Percentiles rank a stretch among this genome's conserved stretches.
Evolutionary conservation across 1,140 invertebrate genomes (phyloP).

Genomic region (Alviniconcha marisindica): DNA sequence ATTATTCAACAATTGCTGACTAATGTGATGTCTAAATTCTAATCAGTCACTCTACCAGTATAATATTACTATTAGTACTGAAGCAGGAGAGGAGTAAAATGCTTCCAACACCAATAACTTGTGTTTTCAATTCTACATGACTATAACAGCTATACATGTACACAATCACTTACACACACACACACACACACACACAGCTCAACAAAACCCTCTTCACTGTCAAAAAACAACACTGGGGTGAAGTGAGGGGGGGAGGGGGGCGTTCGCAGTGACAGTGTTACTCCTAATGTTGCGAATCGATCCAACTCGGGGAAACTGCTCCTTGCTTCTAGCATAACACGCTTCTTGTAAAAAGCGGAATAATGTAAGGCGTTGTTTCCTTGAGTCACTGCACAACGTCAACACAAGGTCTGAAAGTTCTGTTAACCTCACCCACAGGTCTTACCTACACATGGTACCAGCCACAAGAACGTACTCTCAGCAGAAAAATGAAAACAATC

Average conservation of each 20-base stretch:
- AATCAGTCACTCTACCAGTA: too few relatives aligned
- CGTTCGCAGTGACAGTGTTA: slow-evolving; percentile 11
- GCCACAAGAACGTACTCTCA: background rate
- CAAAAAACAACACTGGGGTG: too few relatives aligned
- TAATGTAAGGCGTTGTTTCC: slow-evolving; percentile 5
- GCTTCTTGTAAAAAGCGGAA: background rate
- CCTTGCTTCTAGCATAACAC: background rate
- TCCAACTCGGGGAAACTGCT: background rate
- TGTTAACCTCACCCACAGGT: background rate
- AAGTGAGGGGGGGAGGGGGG: slow-evolving; percentile 13
- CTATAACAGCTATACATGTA: too few relatives aligned
- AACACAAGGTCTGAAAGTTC: background rate
- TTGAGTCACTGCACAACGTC: background rate
- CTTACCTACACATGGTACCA: background rate
- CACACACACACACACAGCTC: background rate
- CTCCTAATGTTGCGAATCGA: slow-evolving; percentile 18
- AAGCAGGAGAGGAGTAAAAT: background rate
- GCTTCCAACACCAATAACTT: too few relatives aligned
- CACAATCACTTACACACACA: background rate
- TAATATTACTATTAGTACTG: too few relatives aligned
- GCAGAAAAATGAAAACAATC: background rate
- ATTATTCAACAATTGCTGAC: too few relatives aligned
- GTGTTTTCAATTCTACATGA: too few relatives aligned
- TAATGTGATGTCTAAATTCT: too few relatives aligned
- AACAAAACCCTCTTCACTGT: too few relatives aligned